phyloP scores from a whole-genome alignment of 2,797 vertebrate species.

The Alcedo atthis region DNA sequence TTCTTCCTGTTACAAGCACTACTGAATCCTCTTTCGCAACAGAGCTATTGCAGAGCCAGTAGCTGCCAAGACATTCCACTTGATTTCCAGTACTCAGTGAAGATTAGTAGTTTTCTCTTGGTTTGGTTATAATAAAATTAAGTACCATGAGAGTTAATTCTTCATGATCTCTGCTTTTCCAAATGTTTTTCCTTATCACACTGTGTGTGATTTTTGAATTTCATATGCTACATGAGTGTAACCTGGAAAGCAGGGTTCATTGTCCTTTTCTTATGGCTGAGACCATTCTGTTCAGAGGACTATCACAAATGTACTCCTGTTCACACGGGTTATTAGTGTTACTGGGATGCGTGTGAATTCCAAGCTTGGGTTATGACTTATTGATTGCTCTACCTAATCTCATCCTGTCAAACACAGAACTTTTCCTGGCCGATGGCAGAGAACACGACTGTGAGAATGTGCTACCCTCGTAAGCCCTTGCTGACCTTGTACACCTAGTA shows the following conservation, averaged over 20 bases:
- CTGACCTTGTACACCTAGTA: not conserved
- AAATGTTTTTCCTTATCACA: not conserved
- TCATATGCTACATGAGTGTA: not conserved
- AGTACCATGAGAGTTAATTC: not conserved
- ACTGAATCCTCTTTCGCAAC: not conserved
- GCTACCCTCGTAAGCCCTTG: not conserved
- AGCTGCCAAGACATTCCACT: not conserved
- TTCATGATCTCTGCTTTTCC: not conserved
- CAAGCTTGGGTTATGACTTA: not conserved
- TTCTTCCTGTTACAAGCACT: not conserved
- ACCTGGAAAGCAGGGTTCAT: not conserved
- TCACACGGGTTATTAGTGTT: not conserved
- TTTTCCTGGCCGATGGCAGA: conserved; percentile 3
- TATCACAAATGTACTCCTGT: not conserved
- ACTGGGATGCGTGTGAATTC: not conserved
- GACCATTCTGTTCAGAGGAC: not conserved
- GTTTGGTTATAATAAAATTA: not conserved
- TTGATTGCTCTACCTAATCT: not conserved
- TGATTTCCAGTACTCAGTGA: not conserved
- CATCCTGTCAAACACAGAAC: not conserved
- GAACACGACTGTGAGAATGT: not conserved
- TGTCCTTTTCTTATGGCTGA: not conserved
- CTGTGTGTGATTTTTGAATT: not conserved
- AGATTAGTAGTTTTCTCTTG: not conserved
- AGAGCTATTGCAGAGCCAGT: not conserved